Evolutionary conservation across 2,113 vertebrate species (phyloP).

Genomic region (Paedocypris sp.): DNA sequence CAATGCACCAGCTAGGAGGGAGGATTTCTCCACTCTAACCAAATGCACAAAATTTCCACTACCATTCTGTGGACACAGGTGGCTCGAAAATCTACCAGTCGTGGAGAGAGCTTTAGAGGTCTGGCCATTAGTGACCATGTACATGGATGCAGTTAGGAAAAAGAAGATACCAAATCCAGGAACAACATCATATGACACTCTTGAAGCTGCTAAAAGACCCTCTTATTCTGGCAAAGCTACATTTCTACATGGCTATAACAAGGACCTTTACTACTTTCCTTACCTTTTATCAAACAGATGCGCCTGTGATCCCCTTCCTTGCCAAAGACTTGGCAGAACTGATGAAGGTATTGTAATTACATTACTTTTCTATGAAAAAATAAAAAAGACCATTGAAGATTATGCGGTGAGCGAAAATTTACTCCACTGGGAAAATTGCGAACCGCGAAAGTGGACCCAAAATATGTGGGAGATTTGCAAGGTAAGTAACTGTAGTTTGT

Average conservation of each 20-base stretch:
- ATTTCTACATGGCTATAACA: not conserved
- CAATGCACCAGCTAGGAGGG: conserved; percentile 21
- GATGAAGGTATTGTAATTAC: not conserved
- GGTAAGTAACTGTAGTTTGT: too few relatives aligned
- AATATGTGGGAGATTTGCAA: too few relatives aligned
- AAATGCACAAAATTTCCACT: conserved; percentile 7
- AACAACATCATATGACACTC: not conserved
- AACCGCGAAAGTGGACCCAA: too few relatives aligned
- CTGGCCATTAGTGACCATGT: not conserved
- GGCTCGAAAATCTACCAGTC: not conserved
- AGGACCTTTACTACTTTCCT: not conserved
- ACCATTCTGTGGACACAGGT: not conserved
- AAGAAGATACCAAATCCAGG: not conserved
- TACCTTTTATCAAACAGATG: not conserved
- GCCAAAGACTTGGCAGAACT: not conserved
- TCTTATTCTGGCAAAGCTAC: not conserved
- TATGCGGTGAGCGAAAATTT: too few relatives aligned
- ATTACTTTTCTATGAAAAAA: too few relatives aligned
- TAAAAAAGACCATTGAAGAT: too few relatives aligned
- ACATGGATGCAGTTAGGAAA: not conserved
- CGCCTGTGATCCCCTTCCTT: not conserved
- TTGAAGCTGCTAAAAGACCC: not conserved
- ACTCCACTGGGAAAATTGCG: too few relatives aligned
- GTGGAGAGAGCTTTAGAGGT: not conserved
- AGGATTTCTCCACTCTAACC: conserved; percentile 16